These are phyloP conservation scores for Mystacides longicornis DNA, from an alignment of 2,888 invertebrate genomes.

Conservation along the genomic window DNA sequence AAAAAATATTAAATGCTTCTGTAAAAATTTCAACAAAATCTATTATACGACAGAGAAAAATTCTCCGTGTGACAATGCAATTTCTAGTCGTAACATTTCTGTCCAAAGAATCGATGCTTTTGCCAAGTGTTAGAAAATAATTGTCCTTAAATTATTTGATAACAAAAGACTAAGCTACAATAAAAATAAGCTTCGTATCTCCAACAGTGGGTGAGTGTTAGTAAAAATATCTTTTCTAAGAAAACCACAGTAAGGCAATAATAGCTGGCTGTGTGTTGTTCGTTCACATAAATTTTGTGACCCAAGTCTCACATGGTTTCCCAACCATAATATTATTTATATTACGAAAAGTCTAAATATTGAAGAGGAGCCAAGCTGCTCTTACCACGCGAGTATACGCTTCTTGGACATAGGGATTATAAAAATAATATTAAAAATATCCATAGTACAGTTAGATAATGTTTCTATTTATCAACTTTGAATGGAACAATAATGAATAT, in stretches of 20 bases:
- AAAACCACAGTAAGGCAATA: neutral
- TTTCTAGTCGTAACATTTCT: too few relatives aligned
- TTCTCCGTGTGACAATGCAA: neutral
- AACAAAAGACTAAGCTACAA: neutral
- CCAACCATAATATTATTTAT: slow-evolving; percentile 7
- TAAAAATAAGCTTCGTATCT: neutral
- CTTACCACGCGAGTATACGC: neutral
- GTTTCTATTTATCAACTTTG: too few relatives aligned
- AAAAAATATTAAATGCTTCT: too few relatives aligned
- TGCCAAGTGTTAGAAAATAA: slow-evolving; percentile 2
- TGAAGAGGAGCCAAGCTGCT: slow-evolving; percentile 13
- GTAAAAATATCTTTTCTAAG: neutral
- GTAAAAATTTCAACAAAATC: too few relatives aligned
- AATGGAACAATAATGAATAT: too few relatives aligned
- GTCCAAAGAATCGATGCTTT: neutral
- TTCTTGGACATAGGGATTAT: neutral
- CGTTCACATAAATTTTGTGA: slow-evolving; percentile 4
- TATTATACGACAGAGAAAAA: too few relatives aligned
- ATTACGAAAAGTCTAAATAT: slow-evolving; percentile 5
- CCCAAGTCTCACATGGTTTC: slow-evolving; percentile 8
- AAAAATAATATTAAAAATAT: too few relatives aligned
- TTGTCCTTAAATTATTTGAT: neutral
- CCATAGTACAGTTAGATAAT: too few relatives aligned
- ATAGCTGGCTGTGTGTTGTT: neutral
- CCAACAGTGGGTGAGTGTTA: neutral